Conservation (phyloP, 1,140 invertebrate species). For the Andricus grossulariae region DNA sequence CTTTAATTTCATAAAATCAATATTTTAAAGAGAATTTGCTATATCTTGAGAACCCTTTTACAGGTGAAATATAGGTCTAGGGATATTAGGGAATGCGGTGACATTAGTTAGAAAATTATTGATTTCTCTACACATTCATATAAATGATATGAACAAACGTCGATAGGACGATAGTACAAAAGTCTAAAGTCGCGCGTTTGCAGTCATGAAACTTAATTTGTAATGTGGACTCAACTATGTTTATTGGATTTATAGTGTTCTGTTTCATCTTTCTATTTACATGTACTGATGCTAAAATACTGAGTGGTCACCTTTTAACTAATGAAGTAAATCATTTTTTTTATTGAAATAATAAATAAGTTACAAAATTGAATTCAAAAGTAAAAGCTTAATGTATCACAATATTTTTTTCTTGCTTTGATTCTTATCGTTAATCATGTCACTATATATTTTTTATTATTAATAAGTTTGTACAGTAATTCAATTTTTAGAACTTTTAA, state of each 20-base stretch:
- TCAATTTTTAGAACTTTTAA: too few relatives aligned
- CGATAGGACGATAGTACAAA: neutral
- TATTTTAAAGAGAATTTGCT: neutral
- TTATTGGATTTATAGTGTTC: constrained; percentile 34
- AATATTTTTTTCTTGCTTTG: too few relatives aligned
- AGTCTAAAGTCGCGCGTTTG: constrained; percentile 35
- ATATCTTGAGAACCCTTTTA: neutral
- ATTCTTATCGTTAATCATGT: too few relatives aligned
- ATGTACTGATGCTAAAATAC: constrained; percentile 45
- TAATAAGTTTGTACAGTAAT: too few relatives aligned
- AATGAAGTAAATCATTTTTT: constrained; percentile 48
- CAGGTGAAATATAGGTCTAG: neutral
- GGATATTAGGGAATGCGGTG: neutral
- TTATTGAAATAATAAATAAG: neutral
- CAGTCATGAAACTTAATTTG: constrained; percentile 41
- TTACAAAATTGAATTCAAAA: neutral
- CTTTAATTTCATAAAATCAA: neutral
- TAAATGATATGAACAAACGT: constrained; percentile 38
- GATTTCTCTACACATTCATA: constrained; percentile 36
- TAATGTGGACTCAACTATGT: constrained; percentile 45
- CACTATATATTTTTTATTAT: too few relatives aligned
- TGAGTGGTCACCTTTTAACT: constrained; percentile 54
- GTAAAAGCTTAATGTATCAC: neutral
- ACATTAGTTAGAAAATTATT: constrained; percentile 46
- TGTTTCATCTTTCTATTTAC: constrained; percentile 35